These are phyloP conservation scores for Grantiella picta DNA, from an alignment of 2,113 vertebrate genomes.

Conservation along the genomic window DNA sequence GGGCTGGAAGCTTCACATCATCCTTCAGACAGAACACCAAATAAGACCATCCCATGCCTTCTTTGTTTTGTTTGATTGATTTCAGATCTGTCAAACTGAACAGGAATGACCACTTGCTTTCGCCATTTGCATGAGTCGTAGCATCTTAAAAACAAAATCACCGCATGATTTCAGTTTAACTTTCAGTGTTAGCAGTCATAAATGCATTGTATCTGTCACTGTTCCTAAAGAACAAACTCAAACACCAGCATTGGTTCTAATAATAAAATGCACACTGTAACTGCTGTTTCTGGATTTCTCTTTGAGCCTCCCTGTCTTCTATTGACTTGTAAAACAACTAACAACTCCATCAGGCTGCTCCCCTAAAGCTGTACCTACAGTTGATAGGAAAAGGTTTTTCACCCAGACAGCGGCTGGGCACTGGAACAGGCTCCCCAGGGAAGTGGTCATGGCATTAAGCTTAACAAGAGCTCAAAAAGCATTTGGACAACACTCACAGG, in stretches of 20 bases:
- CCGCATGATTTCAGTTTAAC: conserved; percentile 36
- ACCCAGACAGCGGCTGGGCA: background rate
- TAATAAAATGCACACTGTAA: background rate
- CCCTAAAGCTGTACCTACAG: background rate
- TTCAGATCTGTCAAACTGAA: conserved; percentile 87
- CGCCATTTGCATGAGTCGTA: conserved; percentile 72
- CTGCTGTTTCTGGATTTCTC: background rate
- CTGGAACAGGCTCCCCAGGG: background rate
- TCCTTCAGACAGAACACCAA: conserved; percentile 88
- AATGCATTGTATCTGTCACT: background rate
- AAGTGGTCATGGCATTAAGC: background rate
- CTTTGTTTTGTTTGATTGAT: conserved; percentile 85
- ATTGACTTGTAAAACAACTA: background rate
- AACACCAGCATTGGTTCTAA: background rate
- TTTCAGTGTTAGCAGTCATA: background rate
- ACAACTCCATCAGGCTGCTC: background rate
- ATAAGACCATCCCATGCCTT: conserved; percentile 89
- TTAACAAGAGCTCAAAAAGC: background rate
- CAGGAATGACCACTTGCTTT: conserved; percentile 87
- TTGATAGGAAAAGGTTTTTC: background rate
- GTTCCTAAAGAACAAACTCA: background rate
- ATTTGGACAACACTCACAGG: background rate
- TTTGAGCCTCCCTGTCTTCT: background rate
- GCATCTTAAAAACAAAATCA: conserved; percentile 76
- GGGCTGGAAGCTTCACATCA: conserved; percentile 80